Base-by-base conservation (phyloP, 2,797 vertebrate species). In the Catamblyrhynchus diadema region DNA sequence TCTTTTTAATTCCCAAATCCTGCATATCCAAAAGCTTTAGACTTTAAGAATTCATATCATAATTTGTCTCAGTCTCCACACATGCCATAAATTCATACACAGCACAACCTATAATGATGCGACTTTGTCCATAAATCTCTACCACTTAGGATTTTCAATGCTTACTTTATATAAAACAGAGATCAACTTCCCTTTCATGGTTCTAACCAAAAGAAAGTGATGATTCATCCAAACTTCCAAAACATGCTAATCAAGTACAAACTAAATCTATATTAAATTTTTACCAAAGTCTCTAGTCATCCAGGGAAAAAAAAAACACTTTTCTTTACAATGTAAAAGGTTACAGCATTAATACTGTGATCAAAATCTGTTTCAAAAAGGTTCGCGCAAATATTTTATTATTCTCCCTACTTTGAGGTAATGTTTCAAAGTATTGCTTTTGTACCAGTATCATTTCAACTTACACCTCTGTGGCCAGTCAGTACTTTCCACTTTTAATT, bases 191-290 rank as follows among this genome's bases (percentile, higher is more conserved):
- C 22, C 14, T 30, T 81, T 77, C 56, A 44, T 10, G 19, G 17
- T 27, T 54, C 50, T 92, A 51, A 33, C 10, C 25, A 41, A 60
- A 88, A 39, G 11, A 9, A 60, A 88, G 25, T 4, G 8, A 30
- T 7, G 5, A 33, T 33, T 81, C 69, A 88, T 17, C 18, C 45
- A 17, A 90, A 65, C 16, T 67, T 67, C 32, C 24, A 35, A 53
- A 51, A 64, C 0, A 1, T 20, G 80, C 2, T 10, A 41, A 54
- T 23, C 7, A 91, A 79, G 20, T n/a, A 59, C 0, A 0, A 88
- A 79, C 7, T 32, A 69, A 35, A 61, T 42, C 7, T 41, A 8
- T 13, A 47, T 33, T 10, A 21, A 30, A 57, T 45, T 53, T 53
- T 22, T 64, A 78, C 28, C 5, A 28, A 70, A 37, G 6, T 39